Conservation (phyloP, 2,888 invertebrate genomes). For the Eupeodes latifasciatus region DNA sequence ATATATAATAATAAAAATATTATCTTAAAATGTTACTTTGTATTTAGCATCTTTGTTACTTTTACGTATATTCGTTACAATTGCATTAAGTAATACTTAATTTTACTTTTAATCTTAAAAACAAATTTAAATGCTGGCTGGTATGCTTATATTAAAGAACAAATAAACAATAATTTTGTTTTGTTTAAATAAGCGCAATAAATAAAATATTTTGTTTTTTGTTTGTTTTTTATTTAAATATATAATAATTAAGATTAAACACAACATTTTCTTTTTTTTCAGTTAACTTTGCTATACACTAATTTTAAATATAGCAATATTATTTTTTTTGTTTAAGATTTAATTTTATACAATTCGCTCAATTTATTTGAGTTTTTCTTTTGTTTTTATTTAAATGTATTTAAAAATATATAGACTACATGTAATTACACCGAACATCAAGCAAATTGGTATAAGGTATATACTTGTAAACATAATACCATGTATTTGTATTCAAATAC, state of each 20-base stretch:
- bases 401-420: constrained; percentile 66
- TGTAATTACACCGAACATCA: constrained; percentile 63
- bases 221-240: constrained; percentile 7
- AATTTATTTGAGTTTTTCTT: constrained; percentile 22
- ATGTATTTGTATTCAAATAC: background rate
- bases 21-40: constrained; percentile 60
- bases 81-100: constrained; percentile 62
- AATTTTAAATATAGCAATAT: constrained; percentile 35
- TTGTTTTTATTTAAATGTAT: constrained; percentile 22
- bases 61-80: constrained; percentile 76
- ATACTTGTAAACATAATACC: background rate
- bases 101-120: constrained; percentile 32
- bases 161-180: constrained; percentile 23
- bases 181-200: constrained; percentile 57
- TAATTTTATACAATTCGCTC: constrained; percentile 43
- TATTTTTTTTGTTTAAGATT: constrained; percentile 22
- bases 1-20: constrained; percentile 61
- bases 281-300: constrained; percentile 27
- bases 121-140: constrained; percentile 45
- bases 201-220: constrained; percentile 32
- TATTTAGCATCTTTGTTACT: constrained; percentile 67
- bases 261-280: constrained; percentile 57
- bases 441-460: constrained; percentile 37
- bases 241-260: constrained; percentile 69
- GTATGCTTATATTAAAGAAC: constrained; percentile 37